These are phyloP conservation scores for Cynodonichthys magdalenae DNA, from an alignment of 2,797 vertebrate species.

Conservation along the genomic window DNA sequence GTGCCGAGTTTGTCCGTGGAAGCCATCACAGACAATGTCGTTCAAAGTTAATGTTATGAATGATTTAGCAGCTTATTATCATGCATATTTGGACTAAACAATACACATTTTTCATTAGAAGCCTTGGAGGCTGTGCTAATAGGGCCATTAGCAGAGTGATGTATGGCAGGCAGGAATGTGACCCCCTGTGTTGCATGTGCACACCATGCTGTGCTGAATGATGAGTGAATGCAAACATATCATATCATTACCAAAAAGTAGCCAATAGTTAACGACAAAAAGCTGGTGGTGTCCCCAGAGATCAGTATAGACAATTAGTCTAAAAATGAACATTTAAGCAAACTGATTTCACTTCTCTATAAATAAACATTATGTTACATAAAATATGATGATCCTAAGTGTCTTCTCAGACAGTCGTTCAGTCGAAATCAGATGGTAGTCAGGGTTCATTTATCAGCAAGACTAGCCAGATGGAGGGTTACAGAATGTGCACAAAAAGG, in stretches of 20 bases:
- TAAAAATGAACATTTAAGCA: slow-evolving; percentile 37
- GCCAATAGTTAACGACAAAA: slow-evolving; percentile 44
- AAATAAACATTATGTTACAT: slow-evolving; percentile 43
- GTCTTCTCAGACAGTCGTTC: slow-evolving; percentile 32
- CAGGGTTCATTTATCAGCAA: slow-evolving; percentile 40
- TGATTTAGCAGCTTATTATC: slow-evolving; percentile 83
- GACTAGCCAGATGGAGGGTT: slow-evolving; percentile 52
- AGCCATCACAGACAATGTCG: slow-evolving; percentile 79
- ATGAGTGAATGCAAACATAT: slow-evolving; percentile 56
- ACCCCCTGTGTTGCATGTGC: slow-evolving; percentile 65
- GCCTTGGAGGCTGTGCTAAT: slow-evolving; percentile 76
- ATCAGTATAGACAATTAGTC: slow-evolving; percentile 30
- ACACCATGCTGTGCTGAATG: slow-evolving; percentile 38
- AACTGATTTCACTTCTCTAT: slow-evolving; percentile 12
- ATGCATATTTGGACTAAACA: slow-evolving; percentile 83
- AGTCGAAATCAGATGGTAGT: slow-evolving; percentile 30
- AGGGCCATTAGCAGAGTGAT: slow-evolving; percentile 81
- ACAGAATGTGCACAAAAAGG: slow-evolving; percentile 38
- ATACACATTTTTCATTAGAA: slow-evolving; percentile 82
- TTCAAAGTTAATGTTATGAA: slow-evolving; percentile 86
- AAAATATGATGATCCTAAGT: slow-evolving; percentile 27
- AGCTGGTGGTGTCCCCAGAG: slow-evolving; percentile 26
- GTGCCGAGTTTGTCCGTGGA: slow-evolving; percentile 42
- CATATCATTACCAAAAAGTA: slow-evolving; percentile 34
- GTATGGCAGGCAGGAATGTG: slow-evolving; percentile 75